Evolutionary conservation across 2,888 invertebrate genomes (phyloP), one percentile per base, ranked within the genome.

Genomic region (Crepidodera aurea): DNA sequence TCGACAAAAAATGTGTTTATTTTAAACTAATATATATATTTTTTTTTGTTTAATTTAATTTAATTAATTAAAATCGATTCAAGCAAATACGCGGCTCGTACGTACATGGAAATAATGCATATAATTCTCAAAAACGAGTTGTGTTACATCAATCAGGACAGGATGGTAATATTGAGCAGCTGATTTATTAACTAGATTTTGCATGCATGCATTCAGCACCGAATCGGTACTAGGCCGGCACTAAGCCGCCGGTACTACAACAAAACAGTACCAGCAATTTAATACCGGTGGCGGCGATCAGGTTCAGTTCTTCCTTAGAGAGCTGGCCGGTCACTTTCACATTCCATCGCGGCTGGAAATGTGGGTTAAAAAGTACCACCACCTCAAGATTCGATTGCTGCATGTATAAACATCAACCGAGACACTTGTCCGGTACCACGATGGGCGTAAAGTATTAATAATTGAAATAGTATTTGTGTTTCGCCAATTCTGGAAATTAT

Each of bases 301-400:
- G 58, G 62, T 62, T 58, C 64, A 60, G 46, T 64, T 64, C 60
- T 60, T 60, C 58, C 61, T 57, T 61, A 60, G 64, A 58, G 57
- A 64, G 64, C 51, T 51, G 58, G 22, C 2, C 22, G 22, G 22
- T 70, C 70, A 69, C 73, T 73, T 73, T 73, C 73, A 73, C 73
- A 73, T 73, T 73, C 73, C 71, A 59, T 62, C 50, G 51, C 53
- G 66, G 57, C 69, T 63, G 66, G 54, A 29, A 65, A 70, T 70
- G 69, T 69, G 69, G 69, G 69, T 71, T 71, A 71, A 60, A 67
- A 65, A 61, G 63, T 65, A 29, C 13, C 18, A 48, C 42, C 27
- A 37, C 40, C 40, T 16, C 18, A 22, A 60, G 55, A 60, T 54
- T 54, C 25, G 16, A 16, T 18, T 18, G 25, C 22, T 40, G 16